phyloP scores from a whole-genome alignment of 2,888 invertebrate species.

The Lochmaea capreae region DNA sequence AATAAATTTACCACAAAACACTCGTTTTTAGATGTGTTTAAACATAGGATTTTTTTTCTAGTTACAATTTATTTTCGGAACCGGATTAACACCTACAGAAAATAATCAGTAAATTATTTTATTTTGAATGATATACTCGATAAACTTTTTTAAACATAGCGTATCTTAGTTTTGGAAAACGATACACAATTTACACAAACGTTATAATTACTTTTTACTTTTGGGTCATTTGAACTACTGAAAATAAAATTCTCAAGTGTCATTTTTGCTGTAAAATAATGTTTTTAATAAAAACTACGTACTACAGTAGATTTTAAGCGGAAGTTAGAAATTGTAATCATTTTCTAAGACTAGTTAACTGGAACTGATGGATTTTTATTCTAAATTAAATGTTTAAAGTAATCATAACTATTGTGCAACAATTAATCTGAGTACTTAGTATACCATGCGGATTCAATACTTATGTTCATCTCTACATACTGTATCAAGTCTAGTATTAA shows the following conservation, averaged over 20 bases:
- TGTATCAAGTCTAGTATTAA: background rate
- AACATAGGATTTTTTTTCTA: background rate
- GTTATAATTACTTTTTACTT: conserved; percentile 17
- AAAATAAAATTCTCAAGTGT: background rate
- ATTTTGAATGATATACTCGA: conserved; percentile 23
- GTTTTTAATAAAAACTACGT: no score
- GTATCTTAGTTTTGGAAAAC: conserved; percentile 8
- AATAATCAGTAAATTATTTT: conserved; percentile 31
- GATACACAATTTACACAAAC: conserved; percentile 16
- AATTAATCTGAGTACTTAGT: conserved; percentile 9
- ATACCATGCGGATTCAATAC: conserved; percentile 25
- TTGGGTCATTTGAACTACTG: no score
- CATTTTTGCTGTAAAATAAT: background rate
- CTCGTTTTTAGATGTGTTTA: background rate
- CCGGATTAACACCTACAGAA: conserved; percentile 30
- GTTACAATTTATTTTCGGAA: conserved; percentile 28
- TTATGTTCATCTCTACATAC: conserved; percentile 34
- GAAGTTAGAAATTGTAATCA: no score
- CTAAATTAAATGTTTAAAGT: background rate
- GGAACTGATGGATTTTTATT: background rate
- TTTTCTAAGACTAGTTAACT: no score
- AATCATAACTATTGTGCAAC: conserved; percentile 11
- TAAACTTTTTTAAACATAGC: conserved; percentile 19
- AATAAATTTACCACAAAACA: conserved; percentile 7
- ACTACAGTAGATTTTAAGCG: no score